Conservation (phyloP, 1,140 invertebrate species). For the Linepithema humile region DNA sequence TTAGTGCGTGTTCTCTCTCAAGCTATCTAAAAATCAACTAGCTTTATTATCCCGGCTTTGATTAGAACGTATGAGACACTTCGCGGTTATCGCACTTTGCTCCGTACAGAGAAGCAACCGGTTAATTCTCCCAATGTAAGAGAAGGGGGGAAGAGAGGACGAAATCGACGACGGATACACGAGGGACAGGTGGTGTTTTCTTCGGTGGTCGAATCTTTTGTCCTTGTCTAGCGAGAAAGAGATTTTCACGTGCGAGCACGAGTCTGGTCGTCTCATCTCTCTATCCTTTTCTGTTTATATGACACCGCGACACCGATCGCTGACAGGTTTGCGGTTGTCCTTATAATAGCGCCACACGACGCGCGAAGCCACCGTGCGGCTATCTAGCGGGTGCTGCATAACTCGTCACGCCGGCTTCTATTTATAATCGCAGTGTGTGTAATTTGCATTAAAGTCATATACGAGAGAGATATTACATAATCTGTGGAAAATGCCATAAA, state of each 20-base stretch:
- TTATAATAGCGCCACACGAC: constrained; percentile 80
- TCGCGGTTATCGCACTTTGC: constrained; percentile 4
- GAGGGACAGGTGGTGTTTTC: constrained; percentile 47
- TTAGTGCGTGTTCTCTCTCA: not conserved
- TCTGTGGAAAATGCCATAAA: not conserved
- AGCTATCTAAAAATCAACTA: not conserved
- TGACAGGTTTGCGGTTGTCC: constrained; percentile 83
- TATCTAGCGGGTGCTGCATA: constrained; percentile 34
- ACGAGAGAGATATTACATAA: not conserved
- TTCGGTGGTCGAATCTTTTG: constrained; percentile 67
- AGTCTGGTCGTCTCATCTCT: not conserved
- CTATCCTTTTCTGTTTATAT: not conserved
- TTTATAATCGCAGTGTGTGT: constrained; percentile 57
- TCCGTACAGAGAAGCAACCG: not conserved
- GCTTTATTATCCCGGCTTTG: not conserved
- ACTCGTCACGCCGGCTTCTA: constrained; percentile 46
- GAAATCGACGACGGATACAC: constrained; percentile 2
- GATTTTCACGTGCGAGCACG: constrained; percentile 53
- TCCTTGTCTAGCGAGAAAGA: constrained; percentile 44
- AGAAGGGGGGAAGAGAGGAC: not conserved
- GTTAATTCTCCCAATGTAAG: constrained; percentile 8
- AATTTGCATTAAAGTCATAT: constrained; percentile 23
- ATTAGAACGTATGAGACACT: constrained; percentile 31
- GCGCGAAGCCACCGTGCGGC: constrained; percentile 40
- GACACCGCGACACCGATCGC: constrained; percentile 63